Percentiles rank a stretch among this genome's conserved stretches.
phyloP scores from a whole-genome alignment of 2,888 invertebrate species.

The Cerastis leucographa region DNA sequence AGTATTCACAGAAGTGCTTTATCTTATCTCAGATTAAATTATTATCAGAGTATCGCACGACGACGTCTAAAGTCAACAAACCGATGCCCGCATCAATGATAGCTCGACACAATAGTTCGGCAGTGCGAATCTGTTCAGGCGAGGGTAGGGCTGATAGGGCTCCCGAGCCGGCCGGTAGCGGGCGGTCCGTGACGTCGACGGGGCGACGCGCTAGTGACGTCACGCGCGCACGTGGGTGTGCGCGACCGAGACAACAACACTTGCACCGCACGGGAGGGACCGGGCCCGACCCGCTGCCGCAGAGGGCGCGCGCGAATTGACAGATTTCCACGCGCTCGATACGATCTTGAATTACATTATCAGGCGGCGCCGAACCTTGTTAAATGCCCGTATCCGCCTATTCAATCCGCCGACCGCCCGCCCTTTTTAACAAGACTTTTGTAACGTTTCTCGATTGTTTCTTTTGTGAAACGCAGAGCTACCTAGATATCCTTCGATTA shows the following conservation, averaged over 20 bases:
- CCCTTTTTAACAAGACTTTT: constrained; percentile 57
- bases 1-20: constrained; percentile 30
- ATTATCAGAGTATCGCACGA: constrained; percentile 17
- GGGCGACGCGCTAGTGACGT: constrained; percentile 82
- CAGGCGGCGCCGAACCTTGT: constrained; percentile 74
- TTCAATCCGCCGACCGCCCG: constrained; percentile 60
- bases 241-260: constrained; percentile 78
- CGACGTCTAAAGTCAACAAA: constrained; percentile 43
- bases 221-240: constrained; percentile 87
- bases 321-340: constrained; percentile 87
- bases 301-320: constrained; percentile 85
- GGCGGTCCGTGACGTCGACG: constrained; percentile 83
- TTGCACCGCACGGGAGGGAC: constrained; percentile 70
- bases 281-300: constrained; percentile 69
- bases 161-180: constrained; percentile 67
- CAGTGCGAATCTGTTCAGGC: constrained; percentile 35
- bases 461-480: constrained; percentile 46
- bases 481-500: constrained; percentile 52
- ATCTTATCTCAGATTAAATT: constrained; percentile 38
- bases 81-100: constrained; percentile 31
- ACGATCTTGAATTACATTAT: constrained; percentile 87
- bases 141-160: constrained; percentile 66
- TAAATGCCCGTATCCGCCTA: constrained; percentile 75
- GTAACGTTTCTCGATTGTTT: constrained; percentile 64
- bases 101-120: constrained; percentile 19